Conservation (phyloP, 2,888 invertebrate genomes). For the Melipona beecheii region DNA sequence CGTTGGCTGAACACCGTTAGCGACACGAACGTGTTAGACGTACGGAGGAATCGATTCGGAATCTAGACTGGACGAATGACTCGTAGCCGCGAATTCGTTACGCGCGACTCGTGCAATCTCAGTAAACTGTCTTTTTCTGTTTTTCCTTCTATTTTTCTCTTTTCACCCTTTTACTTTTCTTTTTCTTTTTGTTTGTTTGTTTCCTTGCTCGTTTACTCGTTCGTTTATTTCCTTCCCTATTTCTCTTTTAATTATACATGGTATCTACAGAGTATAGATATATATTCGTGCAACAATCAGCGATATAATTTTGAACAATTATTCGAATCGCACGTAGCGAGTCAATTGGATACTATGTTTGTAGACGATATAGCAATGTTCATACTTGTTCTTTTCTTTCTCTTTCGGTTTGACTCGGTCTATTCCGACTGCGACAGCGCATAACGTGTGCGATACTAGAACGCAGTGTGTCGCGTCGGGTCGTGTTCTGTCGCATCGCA, state of each 20-base stretch:
- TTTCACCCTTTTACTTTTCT: not conserved
- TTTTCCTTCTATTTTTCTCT: not conserved
- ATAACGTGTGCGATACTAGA: slow-evolving; percentile 57
- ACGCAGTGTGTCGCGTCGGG: slow-evolving; percentile 62
- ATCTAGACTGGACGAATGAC: slow-evolving; percentile 51
- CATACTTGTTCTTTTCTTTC: slow-evolving; percentile 68
- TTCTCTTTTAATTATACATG: slow-evolving; percentile 39
- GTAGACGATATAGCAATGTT: slow-evolving; percentile 70
- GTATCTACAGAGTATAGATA: slow-evolving; percentile 19
- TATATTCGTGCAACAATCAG: not conserved
- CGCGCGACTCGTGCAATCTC: slow-evolving; percentile 26
- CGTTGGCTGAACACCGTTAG: slow-evolving; percentile 18
- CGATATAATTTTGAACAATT: slow-evolving; percentile 43
- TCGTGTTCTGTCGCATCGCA: slow-evolving; percentile 9
- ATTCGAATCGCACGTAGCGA: slow-evolving; percentile 37
- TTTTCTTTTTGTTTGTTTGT: not conserved
- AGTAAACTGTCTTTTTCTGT: slow-evolving; percentile 8
- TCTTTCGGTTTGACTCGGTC: slow-evolving; percentile 39
- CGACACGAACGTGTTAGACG: slow-evolving; percentile 37
- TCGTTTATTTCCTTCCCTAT: not conserved
- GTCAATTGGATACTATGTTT: slow-evolving; percentile 48
- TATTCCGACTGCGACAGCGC: slow-evolving; percentile 65
- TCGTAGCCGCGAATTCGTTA: slow-evolving; percentile 40
- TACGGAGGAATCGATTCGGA: slow-evolving; percentile 58
- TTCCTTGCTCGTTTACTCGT: not conserved